phyloP scores from a whole-genome alignment of 1,140 invertebrate species.

The Polypedilum pembai region DNA sequence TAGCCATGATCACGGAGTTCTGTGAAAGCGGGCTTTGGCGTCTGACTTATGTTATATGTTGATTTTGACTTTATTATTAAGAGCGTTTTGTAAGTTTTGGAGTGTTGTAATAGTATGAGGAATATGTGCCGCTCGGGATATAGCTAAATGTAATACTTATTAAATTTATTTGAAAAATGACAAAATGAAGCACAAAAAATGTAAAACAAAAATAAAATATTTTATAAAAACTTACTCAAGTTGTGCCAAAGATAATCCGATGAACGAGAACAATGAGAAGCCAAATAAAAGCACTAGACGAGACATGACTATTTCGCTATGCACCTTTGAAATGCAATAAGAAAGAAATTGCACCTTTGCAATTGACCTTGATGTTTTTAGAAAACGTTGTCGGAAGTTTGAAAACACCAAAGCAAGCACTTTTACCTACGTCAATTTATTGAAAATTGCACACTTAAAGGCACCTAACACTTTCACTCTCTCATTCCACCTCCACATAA shows the following conservation, averaged over 20 bases:
- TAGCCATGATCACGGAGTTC: no score
- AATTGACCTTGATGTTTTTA: neutral
- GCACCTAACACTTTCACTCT: slow-evolving; percentile 11
- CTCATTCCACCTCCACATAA: neutral
- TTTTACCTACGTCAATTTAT: neutral
- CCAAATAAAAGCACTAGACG: neutral
- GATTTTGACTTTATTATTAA: no score
- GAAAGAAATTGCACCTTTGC: neutral
- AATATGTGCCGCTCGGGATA: no score
- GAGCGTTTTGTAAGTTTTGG: no score
- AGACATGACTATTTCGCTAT: neutral
- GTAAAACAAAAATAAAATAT: neutral
- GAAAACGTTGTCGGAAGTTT: neutral
- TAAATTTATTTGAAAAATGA: no score
- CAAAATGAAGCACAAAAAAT: no score
- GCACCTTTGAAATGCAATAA: no score
- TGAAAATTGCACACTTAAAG: neutral
- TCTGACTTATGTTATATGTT: no score
- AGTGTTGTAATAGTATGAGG: no score
- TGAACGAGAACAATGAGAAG: neutral
- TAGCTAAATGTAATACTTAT: no score
- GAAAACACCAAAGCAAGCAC: neutral
- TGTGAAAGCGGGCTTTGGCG: no score
- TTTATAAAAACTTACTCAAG: neutral
- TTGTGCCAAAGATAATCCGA: neutral